These are phyloP conservation scores for Pseudomyrmex gracilis DNA, from an alignment of 1,140 invertebrate species.

Conservation along the genomic window DNA sequence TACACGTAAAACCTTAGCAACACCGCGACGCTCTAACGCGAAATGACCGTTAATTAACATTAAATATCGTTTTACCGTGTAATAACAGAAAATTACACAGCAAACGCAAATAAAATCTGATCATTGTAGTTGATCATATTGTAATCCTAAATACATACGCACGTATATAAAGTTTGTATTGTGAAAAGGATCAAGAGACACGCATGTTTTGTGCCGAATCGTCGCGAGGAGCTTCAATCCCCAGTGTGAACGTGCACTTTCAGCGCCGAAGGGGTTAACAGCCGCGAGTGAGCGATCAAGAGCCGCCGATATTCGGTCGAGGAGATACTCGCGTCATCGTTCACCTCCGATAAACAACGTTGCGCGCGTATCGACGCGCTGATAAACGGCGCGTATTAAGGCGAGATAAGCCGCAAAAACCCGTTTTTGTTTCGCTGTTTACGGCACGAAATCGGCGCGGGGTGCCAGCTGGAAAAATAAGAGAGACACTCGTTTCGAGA, in stretches of 20 bases:
- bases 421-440: slow-evolving; percentile 35
- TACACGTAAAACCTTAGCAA: slow-evolving; percentile 34
- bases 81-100: slow-evolving; percentile 40
- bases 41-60: slow-evolving; percentile 43
- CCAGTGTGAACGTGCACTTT: background rate
- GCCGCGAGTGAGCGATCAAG: background rate
- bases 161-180: too few relatives aligned
- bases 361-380: slow-evolving; percentile 22
- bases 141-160: background rate
- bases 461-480: slow-evolving; percentile 57
- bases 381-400: slow-evolving; percentile 50
- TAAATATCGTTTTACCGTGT: slow-evolving; percentile 27
- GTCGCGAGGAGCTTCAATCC: background rate
- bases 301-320: slow-evolving; percentile 4
- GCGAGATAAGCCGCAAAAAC: slow-evolving; percentile 43
- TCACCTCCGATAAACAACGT: slow-evolving; percentile 37
- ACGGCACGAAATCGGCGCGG: slow-evolving; percentile 36
- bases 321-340: slow-evolving; percentile 27
- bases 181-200: background rate
- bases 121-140: background rate
- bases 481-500: slow-evolving; percentile 30
- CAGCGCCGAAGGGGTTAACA: background rate
- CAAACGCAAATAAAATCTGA: background rate
- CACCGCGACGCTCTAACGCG: background rate
- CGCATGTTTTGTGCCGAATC: background rate